Evolutionary conservation across 2,888 invertebrate species (phyloP).

Genomic region (Drosophila austrosaltans): DNA sequence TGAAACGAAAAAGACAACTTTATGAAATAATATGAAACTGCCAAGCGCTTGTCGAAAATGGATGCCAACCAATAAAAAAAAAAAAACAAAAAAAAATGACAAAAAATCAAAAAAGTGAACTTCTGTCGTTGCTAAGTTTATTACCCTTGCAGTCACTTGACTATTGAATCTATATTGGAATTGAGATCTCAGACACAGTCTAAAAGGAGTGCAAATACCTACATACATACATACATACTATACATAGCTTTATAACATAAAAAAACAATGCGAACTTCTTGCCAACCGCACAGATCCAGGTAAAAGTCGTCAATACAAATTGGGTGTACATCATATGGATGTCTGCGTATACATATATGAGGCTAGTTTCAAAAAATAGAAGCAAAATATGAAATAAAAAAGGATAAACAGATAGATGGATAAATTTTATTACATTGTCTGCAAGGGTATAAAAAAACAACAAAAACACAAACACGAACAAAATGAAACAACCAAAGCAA

Average conservation of each 20-base stretch:
- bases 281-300: too few species aligned
- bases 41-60: conserved; percentile 50
- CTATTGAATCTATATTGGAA: not conserved
- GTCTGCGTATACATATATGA: too few species aligned
- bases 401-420: too few species aligned
- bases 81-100: not conserved
- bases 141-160: not conserved
- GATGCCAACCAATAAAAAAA: not conserved
- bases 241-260: too few species aligned
- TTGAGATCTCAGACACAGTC: not conserved
- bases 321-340: too few species aligned
- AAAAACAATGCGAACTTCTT: too few species aligned
- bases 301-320: too few species aligned
- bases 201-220: not conserved
- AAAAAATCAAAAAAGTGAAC: not conserved
- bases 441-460: conserved; percentile 7
- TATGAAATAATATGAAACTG: conserved; percentile 53
- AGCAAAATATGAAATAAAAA: too few species aligned
- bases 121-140: not conserved
- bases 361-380: too few species aligned
- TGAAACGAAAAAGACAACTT: conserved; percentile 49
- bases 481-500: conserved; percentile 34
- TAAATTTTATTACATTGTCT: not conserved
- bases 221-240: not conserved
- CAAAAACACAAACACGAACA: conserved; percentile 25